Conservation (phyloP, 2,113 vertebrate genomes). For the Rhizomys pruinosus region DNA sequence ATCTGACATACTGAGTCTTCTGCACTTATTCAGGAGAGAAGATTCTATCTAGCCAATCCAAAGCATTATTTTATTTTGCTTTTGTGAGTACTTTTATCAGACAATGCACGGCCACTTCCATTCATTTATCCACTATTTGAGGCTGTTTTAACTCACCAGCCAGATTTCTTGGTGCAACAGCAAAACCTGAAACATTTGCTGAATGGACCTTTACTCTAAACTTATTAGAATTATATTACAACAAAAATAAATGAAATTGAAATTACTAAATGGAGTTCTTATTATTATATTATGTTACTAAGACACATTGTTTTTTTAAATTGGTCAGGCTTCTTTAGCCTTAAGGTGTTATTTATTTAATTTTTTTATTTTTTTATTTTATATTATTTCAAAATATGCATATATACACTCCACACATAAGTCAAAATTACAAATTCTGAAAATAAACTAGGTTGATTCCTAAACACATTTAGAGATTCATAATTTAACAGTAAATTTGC, state of each 20-base stretch:
- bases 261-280: conserved; percentile 26
- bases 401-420: too few species aligned
- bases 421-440: too few species aligned
- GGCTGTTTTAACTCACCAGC: not conserved
- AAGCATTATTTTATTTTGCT: too few species aligned
- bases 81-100: not conserved
- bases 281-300: not conserved
- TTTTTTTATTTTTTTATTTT: too few species aligned
- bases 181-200: conserved; percentile 1
- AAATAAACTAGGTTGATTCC: too few species aligned
- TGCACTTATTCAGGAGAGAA: not conserved
- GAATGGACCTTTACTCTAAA: too few species aligned
- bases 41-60: not conserved
- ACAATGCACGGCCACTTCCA: not conserved
- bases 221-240: not conserved
- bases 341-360: too few species aligned
- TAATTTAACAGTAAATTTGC: too few species aligned
- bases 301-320: too few species aligned
- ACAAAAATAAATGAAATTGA: conserved; percentile 57
- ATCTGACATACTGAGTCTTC: not conserved
- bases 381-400: too few species aligned
- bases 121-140: not conserved
- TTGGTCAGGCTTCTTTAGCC: too few species aligned
- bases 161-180: not conserved
- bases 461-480: too few species aligned